Conservation (phyloP, 1,140 invertebrate genomes). For the Hycleus phaleratus region DNA sequence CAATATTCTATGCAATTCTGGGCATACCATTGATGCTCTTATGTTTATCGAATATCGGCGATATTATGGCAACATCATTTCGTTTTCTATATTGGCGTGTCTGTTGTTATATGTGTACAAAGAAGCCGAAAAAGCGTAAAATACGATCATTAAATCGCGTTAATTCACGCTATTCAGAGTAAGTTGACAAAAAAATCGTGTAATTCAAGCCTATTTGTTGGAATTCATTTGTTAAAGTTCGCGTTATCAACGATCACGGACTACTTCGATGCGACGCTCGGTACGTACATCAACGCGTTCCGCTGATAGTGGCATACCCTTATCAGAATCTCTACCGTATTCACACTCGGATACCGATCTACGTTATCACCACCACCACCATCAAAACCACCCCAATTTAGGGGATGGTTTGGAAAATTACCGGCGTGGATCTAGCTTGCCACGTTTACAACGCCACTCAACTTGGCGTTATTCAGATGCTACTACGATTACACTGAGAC, state of each 20-base stretch:
- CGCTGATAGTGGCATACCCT: slow-evolving; percentile 48
- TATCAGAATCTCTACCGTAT: slow-evolving; percentile 37
- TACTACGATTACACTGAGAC: background rate
- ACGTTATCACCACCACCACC: slow-evolving; percentile 1
- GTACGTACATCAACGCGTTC: slow-evolving; percentile 63
- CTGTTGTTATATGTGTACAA: slow-evolving; percentile 82
- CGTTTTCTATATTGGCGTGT: slow-evolving; percentile 83
- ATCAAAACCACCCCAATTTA: background rate
- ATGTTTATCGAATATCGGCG: slow-evolving; percentile 92
- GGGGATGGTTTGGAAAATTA: background rate
- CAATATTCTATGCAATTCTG: slow-evolving; percentile 91
- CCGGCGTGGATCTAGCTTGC: slow-evolving; percentile 23
- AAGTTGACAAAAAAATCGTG: background rate
- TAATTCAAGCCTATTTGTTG: background rate
- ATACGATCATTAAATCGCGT: slow-evolving; percentile 31
- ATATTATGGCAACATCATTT: slow-evolving; percentile 91
- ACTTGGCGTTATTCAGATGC: slow-evolving; percentile 39
- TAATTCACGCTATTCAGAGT: background rate
- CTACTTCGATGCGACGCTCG: slow-evolving; percentile 53
- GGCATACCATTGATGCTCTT: slow-evolving; percentile 92
- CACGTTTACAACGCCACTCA: slow-evolving; percentile 36
- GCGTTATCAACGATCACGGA: slow-evolving; percentile 42
- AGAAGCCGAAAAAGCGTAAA: slow-evolving; percentile 57
- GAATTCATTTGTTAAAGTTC: slow-evolving; percentile 10
- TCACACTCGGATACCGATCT: slow-evolving; percentile 54